phyloP scores from a whole-genome alignment of 2,797 vertebrate genomes.

The Platalea minor region DNA sequence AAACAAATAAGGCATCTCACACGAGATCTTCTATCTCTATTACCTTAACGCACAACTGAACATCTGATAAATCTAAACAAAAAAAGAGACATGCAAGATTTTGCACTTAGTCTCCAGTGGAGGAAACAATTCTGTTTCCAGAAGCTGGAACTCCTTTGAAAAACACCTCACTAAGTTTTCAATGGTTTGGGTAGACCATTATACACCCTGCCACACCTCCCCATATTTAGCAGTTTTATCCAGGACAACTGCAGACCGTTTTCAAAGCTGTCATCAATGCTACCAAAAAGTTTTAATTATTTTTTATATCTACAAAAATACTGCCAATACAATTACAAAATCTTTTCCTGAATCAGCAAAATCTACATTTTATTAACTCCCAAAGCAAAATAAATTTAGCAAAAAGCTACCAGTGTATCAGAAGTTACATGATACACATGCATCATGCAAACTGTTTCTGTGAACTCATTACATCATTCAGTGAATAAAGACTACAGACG shows the following conservation, averaged over 20 bases:
- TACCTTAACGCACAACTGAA: neutral
- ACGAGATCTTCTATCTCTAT: neutral
- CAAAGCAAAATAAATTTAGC: neutral
- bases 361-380: neutral
- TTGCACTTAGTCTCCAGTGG: rapidly evolving
- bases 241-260: neutral
- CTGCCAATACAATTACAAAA: neutral
- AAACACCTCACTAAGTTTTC: neutral
- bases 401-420: neutral
- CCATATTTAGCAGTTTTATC: neutral
- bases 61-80: neutral
- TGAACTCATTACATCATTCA: neutral
- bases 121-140: neutral
- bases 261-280: neutral
- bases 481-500: neutral
- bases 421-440: neutral
- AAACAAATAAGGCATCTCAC: neutral
- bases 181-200: neutral
- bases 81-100: neutral
- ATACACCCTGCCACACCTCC: rapidly evolving
- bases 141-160: neutral
- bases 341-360: neutral
- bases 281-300: neutral
- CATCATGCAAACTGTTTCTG: neutral
- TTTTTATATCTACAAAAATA: neutral